A percentile compares a stretch with the other conserved stretches of the same genome.
phyloP scores from a whole-genome alignment of 2,888 invertebrate genomes.

The Strigamia transsilvanica region DNA sequence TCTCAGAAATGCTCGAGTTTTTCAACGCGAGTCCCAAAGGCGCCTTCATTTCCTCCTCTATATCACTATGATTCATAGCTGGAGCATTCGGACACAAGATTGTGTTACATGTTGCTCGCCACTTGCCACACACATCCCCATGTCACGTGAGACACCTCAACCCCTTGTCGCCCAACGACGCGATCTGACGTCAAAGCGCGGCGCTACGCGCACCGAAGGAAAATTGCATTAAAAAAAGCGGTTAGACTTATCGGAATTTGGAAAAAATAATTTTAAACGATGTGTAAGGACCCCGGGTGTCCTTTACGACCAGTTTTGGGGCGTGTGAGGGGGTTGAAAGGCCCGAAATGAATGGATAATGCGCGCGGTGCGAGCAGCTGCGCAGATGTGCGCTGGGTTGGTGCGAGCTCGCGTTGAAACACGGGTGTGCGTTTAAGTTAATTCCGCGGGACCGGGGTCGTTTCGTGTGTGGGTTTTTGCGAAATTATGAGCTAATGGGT shows the following conservation, averaged over 20 bases:
- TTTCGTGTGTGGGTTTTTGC: background rate
- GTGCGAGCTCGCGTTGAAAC: background rate
- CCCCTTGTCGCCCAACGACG: background rate
- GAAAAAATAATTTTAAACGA: too few relatives aligned
- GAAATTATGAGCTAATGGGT: background rate
- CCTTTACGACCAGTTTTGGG: background rate
- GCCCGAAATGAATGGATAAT: background rate
- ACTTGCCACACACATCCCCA: background rate
- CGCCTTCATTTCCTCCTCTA: constrained; percentile 25
- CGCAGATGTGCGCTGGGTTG: background rate
- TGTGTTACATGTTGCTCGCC: constrained; percentile 10
- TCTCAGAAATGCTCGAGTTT: background rate
- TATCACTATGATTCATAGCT: constrained; percentile 26
- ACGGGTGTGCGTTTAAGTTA: constrained; percentile 21
- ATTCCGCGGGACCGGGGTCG: background rate
- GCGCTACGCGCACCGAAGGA: background rate
- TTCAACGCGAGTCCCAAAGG: constrained; percentile 17
- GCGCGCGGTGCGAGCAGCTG: background rate
- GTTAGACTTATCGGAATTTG: too few relatives aligned
- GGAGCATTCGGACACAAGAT: constrained; percentile 21
- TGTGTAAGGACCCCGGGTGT: background rate
- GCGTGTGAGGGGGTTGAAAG: background rate
- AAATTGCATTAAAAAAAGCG: too few relatives aligned
- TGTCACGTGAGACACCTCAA: background rate
- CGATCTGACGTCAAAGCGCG: background rate